phyloP scores from a whole-genome alignment of 2,797 vertebrate genomes.

The Macropodus opercularis region DNA sequence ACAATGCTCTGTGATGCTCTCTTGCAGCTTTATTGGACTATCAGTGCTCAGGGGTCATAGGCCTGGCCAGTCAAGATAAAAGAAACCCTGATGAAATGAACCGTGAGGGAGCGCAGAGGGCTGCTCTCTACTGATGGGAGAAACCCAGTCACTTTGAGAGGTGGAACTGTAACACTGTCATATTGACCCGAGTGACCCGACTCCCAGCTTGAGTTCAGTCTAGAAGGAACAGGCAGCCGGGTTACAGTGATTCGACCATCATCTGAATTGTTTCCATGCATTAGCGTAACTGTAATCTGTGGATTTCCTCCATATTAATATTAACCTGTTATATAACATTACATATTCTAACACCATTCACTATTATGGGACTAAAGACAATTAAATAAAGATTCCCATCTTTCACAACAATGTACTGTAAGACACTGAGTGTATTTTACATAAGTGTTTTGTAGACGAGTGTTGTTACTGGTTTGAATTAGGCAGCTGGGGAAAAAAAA shows the following conservation, averaged over 20 bases:
- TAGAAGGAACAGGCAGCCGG: constrained; percentile 13
- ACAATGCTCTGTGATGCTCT: constrained; percentile 60
- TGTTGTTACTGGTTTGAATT: too few species aligned
- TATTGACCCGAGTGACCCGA: constrained; percentile 69
- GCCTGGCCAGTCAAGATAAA: constrained; percentile 82
- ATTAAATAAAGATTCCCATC: too few species aligned
- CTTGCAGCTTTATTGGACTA: constrained; percentile 67
- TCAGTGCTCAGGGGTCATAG: constrained; percentile 73
- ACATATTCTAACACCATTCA: too few species aligned
- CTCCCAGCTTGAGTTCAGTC: constrained; percentile 50
- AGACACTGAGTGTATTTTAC: too few species aligned
- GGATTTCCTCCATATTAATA: neutral
- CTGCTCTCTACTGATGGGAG: constrained; percentile 70
- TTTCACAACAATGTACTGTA: too few species aligned
- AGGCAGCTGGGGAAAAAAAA: too few species aligned
- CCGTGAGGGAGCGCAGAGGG: constrained; percentile 65
- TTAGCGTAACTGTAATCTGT: neutral
- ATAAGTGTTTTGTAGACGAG: too few species aligned
- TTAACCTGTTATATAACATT: neutral
- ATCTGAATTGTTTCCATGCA: too few species aligned
- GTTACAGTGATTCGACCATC: neutral
- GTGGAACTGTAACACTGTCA: constrained; percentile 65
- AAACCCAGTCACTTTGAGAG: constrained; percentile 69
- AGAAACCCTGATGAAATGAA: constrained; percentile 79
- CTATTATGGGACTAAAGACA: too few species aligned